These are phyloP conservation scores for Cinara cedri DNA, from an alignment of 2,888 invertebrate genomes.

Conservation along the genomic window DNA sequence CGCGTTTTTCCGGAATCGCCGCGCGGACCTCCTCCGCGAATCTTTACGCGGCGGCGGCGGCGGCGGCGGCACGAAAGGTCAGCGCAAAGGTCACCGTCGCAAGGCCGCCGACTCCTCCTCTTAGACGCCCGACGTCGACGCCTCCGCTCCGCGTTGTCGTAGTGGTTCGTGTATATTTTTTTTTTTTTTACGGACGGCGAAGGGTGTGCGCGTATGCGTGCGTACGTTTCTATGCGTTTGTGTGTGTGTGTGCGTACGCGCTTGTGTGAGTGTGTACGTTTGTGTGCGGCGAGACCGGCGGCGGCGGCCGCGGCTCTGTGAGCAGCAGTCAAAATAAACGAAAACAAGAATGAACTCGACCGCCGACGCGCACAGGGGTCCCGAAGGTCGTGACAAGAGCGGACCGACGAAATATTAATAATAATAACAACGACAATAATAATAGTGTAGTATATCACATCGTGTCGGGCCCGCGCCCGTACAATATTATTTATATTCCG, in stretches of 20 bases:
- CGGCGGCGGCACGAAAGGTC: too few relatives aligned
- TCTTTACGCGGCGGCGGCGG: too few relatives aligned
- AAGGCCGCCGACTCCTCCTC: neutral
- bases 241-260: neutral
- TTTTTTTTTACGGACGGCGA: neutral
- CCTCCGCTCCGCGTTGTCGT: neutral
- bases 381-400: constrained; percentile 40
- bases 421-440: too few relatives aligned
- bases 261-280: neutral
- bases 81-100: constrained; percentile 14
- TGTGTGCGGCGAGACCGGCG: neutral
- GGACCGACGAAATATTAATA: neutral
- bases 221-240: too few relatives aligned
- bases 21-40: too few relatives aligned
- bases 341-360: constrained; percentile 34
- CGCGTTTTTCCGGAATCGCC: too few relatives aligned
- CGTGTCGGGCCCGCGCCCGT: neutral
- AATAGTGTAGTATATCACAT: too few relatives aligned
- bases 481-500: too few relatives aligned
- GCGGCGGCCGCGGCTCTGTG: neutral
- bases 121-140: neutral
- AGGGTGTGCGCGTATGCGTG: neutral
- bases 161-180: neutral
- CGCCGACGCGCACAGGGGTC: neutral
- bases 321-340: constrained; percentile 21